Conservation (phyloP, 2,888 invertebrate species). For the Beris chalybata region DNA sequence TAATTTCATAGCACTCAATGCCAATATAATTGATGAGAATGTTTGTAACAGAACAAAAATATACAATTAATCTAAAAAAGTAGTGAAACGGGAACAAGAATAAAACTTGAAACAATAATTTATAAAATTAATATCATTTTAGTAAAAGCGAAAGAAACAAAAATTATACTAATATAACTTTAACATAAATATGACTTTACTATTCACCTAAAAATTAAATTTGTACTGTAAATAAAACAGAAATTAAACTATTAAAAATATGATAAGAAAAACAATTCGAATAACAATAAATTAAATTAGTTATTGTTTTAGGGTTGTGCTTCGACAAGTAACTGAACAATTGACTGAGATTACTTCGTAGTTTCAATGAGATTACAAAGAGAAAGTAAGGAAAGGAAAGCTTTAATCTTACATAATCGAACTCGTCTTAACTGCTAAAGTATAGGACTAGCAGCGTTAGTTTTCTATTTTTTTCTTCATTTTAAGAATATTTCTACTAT, state of each 20-base stretch:
- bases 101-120: too few species aligned
- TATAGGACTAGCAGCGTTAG: conserved; percentile 33
- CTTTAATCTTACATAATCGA: conserved; percentile 17
- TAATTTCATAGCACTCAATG: too few species aligned
- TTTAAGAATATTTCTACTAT: neutral
- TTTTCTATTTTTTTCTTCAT: conserved; percentile 15
- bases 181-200: neutral
- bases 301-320: conserved; percentile 9
- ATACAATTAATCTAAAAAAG: too few species aligned
- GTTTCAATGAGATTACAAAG: conserved; percentile 25
- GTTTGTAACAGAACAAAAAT: too few species aligned
- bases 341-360: conserved; percentile 19
- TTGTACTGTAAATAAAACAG: neutral
- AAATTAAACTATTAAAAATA: conserved; percentile 1
- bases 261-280: too few species aligned
- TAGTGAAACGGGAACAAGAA: too few species aligned
- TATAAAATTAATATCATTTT: too few species aligned
- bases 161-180: neutral
- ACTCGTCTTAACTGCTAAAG: conserved; percentile 26
- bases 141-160: too few species aligned
- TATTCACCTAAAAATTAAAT: neutral
- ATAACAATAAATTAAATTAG: too few species aligned
- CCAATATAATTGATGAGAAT: too few species aligned
- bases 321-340: conserved; percentile 5
- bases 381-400: neutral